Conservation (phyloP, 2,113 vertebrate genomes). For the Megaleporinus macrocephalus region DNA sequence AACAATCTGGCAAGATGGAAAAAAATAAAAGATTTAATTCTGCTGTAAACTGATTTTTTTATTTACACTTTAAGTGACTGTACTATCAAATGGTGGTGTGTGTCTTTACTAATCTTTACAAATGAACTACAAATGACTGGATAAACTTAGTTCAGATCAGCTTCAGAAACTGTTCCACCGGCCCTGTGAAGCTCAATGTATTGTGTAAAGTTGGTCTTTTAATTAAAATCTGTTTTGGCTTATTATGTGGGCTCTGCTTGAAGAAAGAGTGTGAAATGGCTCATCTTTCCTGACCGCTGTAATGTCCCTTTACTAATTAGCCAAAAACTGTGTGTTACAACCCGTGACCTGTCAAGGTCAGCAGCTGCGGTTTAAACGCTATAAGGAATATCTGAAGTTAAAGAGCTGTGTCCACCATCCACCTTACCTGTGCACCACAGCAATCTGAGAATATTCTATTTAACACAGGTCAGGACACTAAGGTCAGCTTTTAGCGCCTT, state of each 20-base stretch:
- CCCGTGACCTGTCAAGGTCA: constrained; percentile 81
- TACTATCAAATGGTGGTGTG: too few species aligned
- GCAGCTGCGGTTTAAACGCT: constrained; percentile 6
- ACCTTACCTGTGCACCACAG: not conserved
- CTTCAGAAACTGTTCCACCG: not conserved
- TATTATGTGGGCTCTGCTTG: not conserved
- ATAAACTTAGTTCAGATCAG: not conserved
- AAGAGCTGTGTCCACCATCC: constrained; percentile 4
- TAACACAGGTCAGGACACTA: not conserved
- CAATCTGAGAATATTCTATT: not conserved
- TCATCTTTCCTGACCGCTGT: not conserved
- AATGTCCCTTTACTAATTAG: constrained; percentile 31
- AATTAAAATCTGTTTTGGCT: not conserved
- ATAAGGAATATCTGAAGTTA: not conserved
- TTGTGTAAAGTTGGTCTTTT: constrained; percentile 1
- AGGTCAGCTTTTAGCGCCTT: not conserved
- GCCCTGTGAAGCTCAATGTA: not conserved
- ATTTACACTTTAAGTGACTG: not conserved
- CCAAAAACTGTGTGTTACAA: constrained; percentile 52
- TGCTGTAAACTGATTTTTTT: not conserved
- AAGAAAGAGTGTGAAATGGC: not conserved
- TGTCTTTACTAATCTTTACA: not conserved
- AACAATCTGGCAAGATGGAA: not conserved
- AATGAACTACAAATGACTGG: too few species aligned
- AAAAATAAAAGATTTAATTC: constrained; percentile 2